A percentile compares a stretch with the other conserved stretches of the same genome.
phyloP scores from a whole-genome alignment of 1,140 invertebrate species.

The Goniozus legneri region DNA sequence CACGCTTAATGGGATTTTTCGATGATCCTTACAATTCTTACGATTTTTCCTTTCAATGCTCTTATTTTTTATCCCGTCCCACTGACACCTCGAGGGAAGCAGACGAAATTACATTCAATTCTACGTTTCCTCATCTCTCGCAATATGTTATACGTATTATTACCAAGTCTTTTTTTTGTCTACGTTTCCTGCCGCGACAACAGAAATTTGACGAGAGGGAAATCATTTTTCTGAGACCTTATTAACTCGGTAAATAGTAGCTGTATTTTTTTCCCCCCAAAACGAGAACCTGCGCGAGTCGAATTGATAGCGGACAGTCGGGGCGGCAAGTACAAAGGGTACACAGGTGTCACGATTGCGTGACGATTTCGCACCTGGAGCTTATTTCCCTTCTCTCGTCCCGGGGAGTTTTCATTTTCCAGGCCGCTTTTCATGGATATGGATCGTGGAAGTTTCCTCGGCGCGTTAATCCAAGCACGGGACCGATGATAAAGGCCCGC shows the following conservation, averaged over 20 bases:
- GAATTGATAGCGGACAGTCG: neutral
- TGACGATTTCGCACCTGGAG: neutral
- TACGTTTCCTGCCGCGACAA: neutral
- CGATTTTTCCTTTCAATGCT: neutral
- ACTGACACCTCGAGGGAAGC: no score
- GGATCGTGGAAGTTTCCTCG: no score
- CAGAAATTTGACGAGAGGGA: neutral
- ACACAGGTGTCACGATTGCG: neutral
- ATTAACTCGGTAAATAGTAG: neutral
- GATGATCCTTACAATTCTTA: neutral
- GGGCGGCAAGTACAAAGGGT: neutral
- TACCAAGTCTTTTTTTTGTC: no score
- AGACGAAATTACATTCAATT: no score
- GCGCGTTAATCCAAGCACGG: no score
- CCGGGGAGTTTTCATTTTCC: no score
- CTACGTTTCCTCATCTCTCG: no score
- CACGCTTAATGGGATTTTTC: neutral
- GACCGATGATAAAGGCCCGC: no score
- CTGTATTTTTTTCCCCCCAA: neutral
- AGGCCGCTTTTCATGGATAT: no score
- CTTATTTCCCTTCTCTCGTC: no score
- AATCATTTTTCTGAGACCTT: neutral
- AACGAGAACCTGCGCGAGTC: neutral
- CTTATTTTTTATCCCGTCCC: no score
- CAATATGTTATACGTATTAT: no score